Percentiles rank a stretch among this genome's conserved stretches.
These are phyloP conservation scores for Carpatolechia fugitivella DNA, from an alignment of 2,888 invertebrate genomes.

Conservation along the genomic window DNA sequence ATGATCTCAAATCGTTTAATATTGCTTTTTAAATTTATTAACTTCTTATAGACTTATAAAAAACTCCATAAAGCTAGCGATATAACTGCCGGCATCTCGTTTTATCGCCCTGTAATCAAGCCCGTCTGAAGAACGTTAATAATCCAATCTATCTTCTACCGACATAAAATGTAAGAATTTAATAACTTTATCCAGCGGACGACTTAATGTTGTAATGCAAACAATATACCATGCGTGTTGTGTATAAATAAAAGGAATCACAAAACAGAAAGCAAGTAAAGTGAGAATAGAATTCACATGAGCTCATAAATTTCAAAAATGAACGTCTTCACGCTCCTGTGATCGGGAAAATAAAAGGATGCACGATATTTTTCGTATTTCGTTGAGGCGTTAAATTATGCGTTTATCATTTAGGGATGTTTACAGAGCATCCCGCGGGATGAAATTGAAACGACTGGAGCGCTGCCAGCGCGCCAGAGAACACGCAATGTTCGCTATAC, in stretches of 20 bases:
- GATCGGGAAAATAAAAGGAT: constrained; percentile 38
- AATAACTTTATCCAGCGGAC: constrained; percentile 7
- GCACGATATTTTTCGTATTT: constrained; percentile 13
- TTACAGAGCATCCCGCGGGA: constrained; percentile 67
- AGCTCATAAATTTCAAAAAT: constrained; percentile 55
- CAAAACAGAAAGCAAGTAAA: constrained; percentile 10
- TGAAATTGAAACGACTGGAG: constrained; percentile 77
- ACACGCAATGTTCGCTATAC: constrained; percentile 34
- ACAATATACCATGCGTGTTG: background rate
- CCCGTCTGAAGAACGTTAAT: constrained; percentile 45
- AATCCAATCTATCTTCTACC: constrained; percentile 35
- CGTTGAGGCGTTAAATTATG: constrained; percentile 69
- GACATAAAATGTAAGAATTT: constrained; percentile 4
- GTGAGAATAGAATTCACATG: constrained; percentile 34
- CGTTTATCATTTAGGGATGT: constrained; percentile 77
- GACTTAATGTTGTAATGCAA: background rate
- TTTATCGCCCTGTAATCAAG: constrained; percentile 56
- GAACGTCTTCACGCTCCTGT: constrained; percentile 59
- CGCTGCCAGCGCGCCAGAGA: constrained; percentile 52
- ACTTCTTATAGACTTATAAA: constrained; percentile 42
- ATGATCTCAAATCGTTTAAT: constrained; percentile 41
- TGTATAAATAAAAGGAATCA: constrained; percentile 7
- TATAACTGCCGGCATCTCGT: constrained; percentile 45
- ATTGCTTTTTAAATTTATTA: constrained; percentile 42
- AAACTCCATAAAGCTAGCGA: constrained; percentile 45